Evolutionary conservation across 2,797 vertebrate species (phyloP), one percentile per base, ranked within the genome.

Genomic region (Oceanodroma leucorhoa): DNA sequence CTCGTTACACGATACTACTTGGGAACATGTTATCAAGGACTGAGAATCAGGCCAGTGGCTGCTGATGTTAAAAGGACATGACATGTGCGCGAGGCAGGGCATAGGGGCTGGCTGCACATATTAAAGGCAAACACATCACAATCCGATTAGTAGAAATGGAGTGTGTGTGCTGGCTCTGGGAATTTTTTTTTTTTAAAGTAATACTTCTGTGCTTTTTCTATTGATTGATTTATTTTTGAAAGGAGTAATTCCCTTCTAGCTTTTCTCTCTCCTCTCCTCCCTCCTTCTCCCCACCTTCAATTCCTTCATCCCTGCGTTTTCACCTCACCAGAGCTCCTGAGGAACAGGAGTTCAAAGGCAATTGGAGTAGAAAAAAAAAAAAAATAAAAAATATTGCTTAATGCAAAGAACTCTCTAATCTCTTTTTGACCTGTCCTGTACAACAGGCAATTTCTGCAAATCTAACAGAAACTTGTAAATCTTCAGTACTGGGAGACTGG

Each of bases 1-100:
- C 87, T 89, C 62, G 90, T 95, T 87, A 87, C 65, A 67, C 66
- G 96, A 90, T 96, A 41, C 94, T 97, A 76, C 95, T 96, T 60
- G 94, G 93, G 95, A 98, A 90, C 94, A 64, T 76, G 95, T 96
- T 97, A 95, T 89, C 94, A 38, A 92, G 95, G 94, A 94, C 90
- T 91, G 85, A 97, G 97, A 98, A 99, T 98, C 98, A 98, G 98
- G 99, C 99, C 99, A 99, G 98, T 98, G 98, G 98, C 98, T 98
- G 98, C 98, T 99, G 99, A 99, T 98, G 98, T 97, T 99, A 98
- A 99, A 98, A 98, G 98, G 99, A 99, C 98, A 96, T 99, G 99
- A 98, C 99, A 99, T 99, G 98, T 99, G 98, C 99, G 98, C 97
- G 96, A 96, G 97, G 97, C 97, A 90, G 65, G 97, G 96, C 97